Conservation (phyloP, 92 coral and sea anemone genomes). For the Phenganax stokvisi region DNA sequence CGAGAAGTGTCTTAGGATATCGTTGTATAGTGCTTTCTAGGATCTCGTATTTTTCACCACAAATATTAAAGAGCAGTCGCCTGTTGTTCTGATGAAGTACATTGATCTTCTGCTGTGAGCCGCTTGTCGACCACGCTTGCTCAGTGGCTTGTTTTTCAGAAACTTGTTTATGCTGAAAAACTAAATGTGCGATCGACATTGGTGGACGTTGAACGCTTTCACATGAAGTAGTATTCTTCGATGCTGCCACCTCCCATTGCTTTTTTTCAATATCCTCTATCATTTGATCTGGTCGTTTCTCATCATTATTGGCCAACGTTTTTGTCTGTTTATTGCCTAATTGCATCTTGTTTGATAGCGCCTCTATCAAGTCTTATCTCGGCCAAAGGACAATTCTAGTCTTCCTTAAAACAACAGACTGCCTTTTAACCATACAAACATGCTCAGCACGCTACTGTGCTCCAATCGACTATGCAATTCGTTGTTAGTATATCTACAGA, state of each 20-base stretch:
- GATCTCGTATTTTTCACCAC: slow-evolving; percentile 81
- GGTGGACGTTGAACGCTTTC: too few relatives aligned
- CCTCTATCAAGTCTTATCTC: background rate
- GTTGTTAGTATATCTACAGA: too few relatives aligned
- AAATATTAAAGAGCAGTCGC: slow-evolving; percentile 64
- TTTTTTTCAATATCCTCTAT: background rate
- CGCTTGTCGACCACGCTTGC: background rate
- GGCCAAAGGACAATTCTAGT: background rate
- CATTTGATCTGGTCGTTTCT: background rate
- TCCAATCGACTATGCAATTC: too few relatives aligned
- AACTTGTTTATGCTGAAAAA: too few relatives aligned
- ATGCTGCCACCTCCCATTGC: background rate
- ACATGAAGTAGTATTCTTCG: background rate
- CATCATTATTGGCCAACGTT: background rate
- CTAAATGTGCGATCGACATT: too few relatives aligned
- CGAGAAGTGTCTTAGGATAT: slow-evolving; percentile 84
- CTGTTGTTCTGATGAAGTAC: background rate
- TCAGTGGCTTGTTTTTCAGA: background rate
- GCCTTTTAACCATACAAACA: background rate
- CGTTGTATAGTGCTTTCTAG: slow-evolving; percentile 67
- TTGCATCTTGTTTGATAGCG: background rate
- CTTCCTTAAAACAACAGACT: too few relatives aligned
- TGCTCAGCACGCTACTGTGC: background rate
- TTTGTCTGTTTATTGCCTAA: slow-evolving; percentile 2
- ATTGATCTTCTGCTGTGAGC: background rate